Percentiles rank a stretch among this genome's conserved stretches.
phyloP scores from a whole-genome alignment of 2,113 vertebrate species.

The Thalassarche chlororhynchos region DNA sequence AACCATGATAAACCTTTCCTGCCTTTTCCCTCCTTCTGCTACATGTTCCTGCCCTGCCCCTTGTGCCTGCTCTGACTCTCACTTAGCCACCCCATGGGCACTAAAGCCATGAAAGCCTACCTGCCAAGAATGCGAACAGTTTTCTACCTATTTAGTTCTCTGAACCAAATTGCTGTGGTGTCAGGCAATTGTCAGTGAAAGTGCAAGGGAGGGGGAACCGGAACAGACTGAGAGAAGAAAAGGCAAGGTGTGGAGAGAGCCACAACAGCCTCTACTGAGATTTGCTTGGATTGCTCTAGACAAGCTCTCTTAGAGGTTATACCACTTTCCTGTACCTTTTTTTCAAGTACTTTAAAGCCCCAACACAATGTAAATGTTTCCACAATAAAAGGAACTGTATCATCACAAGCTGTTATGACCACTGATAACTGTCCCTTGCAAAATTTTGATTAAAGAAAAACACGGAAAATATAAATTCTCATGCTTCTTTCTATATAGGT shows the following conservation, averaged over 20 bases:
- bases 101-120: neutral
- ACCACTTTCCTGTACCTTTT: neutral
- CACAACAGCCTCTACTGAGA: neutral
- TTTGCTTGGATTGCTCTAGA: neutral
- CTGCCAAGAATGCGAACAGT: neutral
- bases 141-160: neutral
- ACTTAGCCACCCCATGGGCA: neutral
- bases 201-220: neutral
- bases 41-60: neutral
- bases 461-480: neutral
- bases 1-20: neutral
- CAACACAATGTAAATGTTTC: neutral
- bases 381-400: neutral
- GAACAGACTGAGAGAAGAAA: neutral
- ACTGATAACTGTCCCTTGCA: neutral
- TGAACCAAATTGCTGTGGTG: neutral
- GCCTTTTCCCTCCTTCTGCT: neutral
- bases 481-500: neutral
- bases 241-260: neutral
- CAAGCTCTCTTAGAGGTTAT: neutral
- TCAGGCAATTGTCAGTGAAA: neutral
- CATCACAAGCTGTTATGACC: neutral
- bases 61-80: neutral
- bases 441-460: neutral
- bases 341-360: neutral